A percentile compares a stretch with the other conserved stretches of the same genome.
Evolutionary conservation across 2,797 vertebrate species (phyloP).

Genomic region (Coendou prehensilis): DNA sequence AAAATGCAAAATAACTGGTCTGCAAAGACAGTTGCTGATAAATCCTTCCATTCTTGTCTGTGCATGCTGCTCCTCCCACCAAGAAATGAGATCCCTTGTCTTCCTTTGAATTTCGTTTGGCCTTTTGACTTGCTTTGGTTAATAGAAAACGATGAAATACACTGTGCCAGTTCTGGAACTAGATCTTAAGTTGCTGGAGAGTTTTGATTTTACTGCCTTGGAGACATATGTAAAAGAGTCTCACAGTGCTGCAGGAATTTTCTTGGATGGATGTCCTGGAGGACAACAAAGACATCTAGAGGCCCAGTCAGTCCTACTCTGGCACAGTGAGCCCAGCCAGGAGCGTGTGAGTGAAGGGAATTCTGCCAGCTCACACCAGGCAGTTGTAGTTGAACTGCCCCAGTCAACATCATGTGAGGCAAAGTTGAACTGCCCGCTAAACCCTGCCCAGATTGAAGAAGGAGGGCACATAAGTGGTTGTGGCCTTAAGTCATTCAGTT

Average conservation of each 20-base stretch:
- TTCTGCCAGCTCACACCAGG: neutral
- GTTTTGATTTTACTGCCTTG: neutral
- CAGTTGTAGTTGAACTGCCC: neutral
- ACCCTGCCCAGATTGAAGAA: neutral
- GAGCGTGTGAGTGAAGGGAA: neutral
- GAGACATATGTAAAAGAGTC: neutral
- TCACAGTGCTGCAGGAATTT: neutral
- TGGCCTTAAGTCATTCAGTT: conserved; percentile 16
- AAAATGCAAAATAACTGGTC: neutral
- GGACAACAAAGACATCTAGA: neutral
- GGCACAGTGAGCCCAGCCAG: neutral
- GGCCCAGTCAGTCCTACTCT: neutral
- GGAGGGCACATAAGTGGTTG: neutral
- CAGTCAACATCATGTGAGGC: too few species aligned
- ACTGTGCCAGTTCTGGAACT: neutral
- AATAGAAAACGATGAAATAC: neutral
- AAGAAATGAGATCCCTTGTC: neutral
- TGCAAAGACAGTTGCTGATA: neutral
- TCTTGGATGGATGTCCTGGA: neutral
- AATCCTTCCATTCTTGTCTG: neutral
- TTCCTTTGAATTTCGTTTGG: neutral
- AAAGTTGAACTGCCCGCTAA: neutral
- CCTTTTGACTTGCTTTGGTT: neutral
- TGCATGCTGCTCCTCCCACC: neutral
- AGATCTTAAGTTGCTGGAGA: neutral